A percentile compares a stretch with the other conserved stretches of the same genome.
Evolutionary conservation across 2,797 vertebrate genomes (phyloP).

Genomic region (Selene dorsalis): DNA sequence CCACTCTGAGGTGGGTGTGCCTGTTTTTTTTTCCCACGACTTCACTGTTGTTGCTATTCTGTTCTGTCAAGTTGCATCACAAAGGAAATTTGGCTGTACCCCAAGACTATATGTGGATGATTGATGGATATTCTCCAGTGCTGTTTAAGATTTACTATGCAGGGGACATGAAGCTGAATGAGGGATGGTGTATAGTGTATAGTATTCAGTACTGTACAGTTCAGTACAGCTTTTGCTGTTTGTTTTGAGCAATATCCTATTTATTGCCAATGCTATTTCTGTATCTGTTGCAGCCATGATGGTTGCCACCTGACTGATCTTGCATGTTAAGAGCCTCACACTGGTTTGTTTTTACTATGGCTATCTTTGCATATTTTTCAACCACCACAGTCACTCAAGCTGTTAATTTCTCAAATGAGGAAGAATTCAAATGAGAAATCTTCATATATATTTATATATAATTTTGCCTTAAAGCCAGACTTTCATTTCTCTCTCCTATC

Average conservation of each 20-base stretch:
- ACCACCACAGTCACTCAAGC: neutral
- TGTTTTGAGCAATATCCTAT: slow-evolving; percentile 14
- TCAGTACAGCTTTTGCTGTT: neutral
- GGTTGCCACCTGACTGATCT: neutral
- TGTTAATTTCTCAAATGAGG: too few relatives aligned
- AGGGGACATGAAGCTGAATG: neutral
- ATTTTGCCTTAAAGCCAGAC: slow-evolving; percentile 6
- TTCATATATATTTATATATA: neutral
- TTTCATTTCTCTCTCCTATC: neutral
- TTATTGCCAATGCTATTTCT: neutral
- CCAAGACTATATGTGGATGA: slow-evolving; percentile 18
- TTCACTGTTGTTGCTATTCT: slow-evolving; percentile 48
- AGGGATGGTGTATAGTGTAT: too few relatives aligned
- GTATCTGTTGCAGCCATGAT: neutral
- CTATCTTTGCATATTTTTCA: neutral
- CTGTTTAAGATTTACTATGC: slow-evolving; percentile 18
- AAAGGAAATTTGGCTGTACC: slow-evolving; percentile 30
- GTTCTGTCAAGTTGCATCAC: slow-evolving; percentile 56
- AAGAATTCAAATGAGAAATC: neutral
- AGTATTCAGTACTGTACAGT: neutral
- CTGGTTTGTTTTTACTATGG: neutral
- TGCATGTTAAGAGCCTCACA: neutral
- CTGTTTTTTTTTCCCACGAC: slow-evolving; percentile 59
- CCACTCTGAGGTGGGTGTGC: slow-evolving; percentile 49
- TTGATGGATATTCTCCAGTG: neutral